Base-by-base conservation (phyloP, 2,113 vertebrate species). In the Rhadina sibilatrix region DNA sequence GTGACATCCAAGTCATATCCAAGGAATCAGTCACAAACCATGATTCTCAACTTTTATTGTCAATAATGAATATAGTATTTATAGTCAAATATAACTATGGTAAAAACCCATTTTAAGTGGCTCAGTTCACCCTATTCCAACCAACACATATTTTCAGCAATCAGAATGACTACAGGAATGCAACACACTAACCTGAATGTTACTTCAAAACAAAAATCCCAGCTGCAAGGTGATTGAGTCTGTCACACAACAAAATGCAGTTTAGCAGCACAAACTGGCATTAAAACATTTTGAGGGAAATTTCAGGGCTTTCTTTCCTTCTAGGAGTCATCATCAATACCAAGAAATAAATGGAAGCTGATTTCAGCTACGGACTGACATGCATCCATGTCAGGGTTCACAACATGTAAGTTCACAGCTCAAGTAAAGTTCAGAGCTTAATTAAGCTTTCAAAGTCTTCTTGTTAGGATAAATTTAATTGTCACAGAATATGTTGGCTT, bases 391-490 rank as follows among this genome's bases (percentile, higher is more conserved):
- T 37, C 89, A 85, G 61, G 15, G 31, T 70, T 92, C 83, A 75
- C 47, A 47, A n/a, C 10, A 5, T 21, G 3, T 27, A 38, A 85
- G 25, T 64, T 84, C 86, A 82, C 38, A 71, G 28, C 65, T 81
- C 11, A 81, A 56, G 72, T 52, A 28, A 11, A 63, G 70, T 68
- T 87, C 76, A 83, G 47, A 70, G 16, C 23, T 63, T 89, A 87
- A 93, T 64, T 68, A 66, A 44, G 68, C 92, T 92, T 87, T 66
- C 49, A 42, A 47, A 71, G 61, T 70, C 25, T 31, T 89, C 68
- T 72, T 79, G 57, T 90, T 87, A 89, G 53, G 60, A 64, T 66
- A 77, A 86, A 71, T 92, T 77, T 92, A 86, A 86, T 81, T 91
- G 80, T 46, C 44, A 37, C 22, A 50, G 75, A 82, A 87, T 40